Percentiles rank a stretch among this genome's conserved stretches.
These are phyloP conservation scores for Babyrousa celebensis DNA, from an alignment of 2,797 vertebrate genomes.

Conservation along the genomic window DNA sequence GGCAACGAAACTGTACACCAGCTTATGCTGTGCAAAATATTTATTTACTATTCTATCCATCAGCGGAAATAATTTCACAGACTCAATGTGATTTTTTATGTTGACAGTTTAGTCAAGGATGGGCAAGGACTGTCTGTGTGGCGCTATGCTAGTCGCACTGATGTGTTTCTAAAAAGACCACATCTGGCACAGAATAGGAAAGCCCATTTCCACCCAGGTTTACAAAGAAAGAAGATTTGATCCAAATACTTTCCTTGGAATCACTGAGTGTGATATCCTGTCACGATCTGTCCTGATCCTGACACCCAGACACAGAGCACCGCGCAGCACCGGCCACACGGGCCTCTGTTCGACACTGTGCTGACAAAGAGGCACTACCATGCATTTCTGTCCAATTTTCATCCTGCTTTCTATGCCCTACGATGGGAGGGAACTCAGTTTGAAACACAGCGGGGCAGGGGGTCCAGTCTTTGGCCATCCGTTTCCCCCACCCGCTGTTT, in stretches of 20 bases:
- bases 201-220: neutral
- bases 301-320: neutral
- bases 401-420: neutral
- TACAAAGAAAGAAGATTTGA: neutral
- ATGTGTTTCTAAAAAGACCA: neutral
- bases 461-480: too few species aligned
- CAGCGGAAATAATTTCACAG: neutral
- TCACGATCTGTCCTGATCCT: neutral
- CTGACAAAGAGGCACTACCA: neutral
- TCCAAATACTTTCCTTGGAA: neutral
- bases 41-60: neutral
- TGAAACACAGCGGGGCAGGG: neutral
- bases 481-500: neutral
- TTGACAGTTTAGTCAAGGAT: neutral
- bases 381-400: neutral
- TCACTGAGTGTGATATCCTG: neutral
- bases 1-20: rapidly evolving
- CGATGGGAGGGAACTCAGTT: neutral
- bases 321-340: neutral
- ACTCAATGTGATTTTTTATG: neutral
- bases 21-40: neutral
- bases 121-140: neutral
- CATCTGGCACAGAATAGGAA: neutral
- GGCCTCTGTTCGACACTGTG: neutral
- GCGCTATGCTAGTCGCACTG: too few species aligned